Percentiles rank a stretch among this genome's conserved stretches.
Evolutionary conservation across 2,888 invertebrate species (phyloP).

Genomic region (Zygogramma bicolorata): DNA sequence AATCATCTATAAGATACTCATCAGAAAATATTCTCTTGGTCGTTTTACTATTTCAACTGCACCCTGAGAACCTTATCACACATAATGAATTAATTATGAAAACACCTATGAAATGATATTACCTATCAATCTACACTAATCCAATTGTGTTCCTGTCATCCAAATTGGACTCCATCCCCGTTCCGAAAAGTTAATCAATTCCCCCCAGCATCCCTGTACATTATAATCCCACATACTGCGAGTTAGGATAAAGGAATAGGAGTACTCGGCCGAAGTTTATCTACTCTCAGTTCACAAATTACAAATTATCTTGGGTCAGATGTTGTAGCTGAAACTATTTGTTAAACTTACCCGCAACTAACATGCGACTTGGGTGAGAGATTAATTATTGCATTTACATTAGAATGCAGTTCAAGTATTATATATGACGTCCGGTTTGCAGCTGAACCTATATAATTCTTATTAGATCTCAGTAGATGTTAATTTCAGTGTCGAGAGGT

Average conservation of each 20-base stretch:
- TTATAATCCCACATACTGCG: neutral
- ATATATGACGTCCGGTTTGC: conserved; percentile 1
- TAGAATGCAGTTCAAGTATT: conserved; percentile 8
- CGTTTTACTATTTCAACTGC: neutral
- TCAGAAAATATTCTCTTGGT: too few relatives aligned
- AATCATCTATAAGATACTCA: too few relatives aligned
- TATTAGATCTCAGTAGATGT: neutral
- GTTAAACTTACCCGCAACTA: neutral
- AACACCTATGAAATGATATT: neutral
- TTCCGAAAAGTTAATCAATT: neutral
- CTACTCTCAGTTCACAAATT: conserved; percentile 6
- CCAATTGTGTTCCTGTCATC: neutral
- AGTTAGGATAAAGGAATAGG: neutral
- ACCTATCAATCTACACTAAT: neutral
- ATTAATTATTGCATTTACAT: conserved; percentile 13
- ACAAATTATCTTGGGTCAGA: conserved; percentile 8
- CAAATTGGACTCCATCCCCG: neutral
- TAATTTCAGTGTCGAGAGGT: neutral
- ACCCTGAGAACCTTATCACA: neutral
- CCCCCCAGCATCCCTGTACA: neutral
- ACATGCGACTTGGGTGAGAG: conserved; percentile 1
- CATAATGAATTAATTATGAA: neutral
- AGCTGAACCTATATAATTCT: neutral
- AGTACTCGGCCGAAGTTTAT: neutral
- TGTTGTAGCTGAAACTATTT: conserved; percentile 5